Percentiles rank a stretch among this genome's conserved stretches.
These are phyloP conservation scores for Stegodyphus dumicola DNA, from an alignment of 1,140 invertebrate genomes.

Conservation along the genomic window DNA sequence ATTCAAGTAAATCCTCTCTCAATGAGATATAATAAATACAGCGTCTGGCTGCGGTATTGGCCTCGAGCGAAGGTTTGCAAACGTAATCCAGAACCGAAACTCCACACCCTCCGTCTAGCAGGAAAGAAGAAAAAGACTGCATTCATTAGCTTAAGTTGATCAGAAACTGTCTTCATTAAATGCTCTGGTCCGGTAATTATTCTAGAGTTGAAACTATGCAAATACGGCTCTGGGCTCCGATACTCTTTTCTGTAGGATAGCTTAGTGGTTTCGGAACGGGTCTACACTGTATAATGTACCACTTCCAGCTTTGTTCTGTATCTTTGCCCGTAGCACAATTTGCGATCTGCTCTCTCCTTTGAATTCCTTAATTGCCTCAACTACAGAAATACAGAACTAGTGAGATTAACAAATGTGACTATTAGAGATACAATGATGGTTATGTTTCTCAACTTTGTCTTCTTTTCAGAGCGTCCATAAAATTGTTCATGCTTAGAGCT, in stretches of 20 bases:
- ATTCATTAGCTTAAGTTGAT: slow-evolving; percentile 62
- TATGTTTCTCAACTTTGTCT: too few species aligned
- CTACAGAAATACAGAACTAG: too few species aligned
- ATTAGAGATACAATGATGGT: too few species aligned
- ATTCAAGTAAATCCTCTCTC: slow-evolving; percentile 50
- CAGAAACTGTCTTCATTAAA: slow-evolving; percentile 61
- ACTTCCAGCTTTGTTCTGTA: too few species aligned
- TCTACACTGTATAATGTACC: too few species aligned
- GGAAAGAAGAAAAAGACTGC: slow-evolving; percentile 53
- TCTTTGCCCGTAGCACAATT: too few species aligned
- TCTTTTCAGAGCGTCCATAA: too few species aligned
- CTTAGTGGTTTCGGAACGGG: too few species aligned
- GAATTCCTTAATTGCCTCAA: too few species aligned
- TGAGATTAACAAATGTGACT: too few species aligned
- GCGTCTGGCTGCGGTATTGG: slow-evolving; percentile 17
- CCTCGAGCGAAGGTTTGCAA: slow-evolving; percentile 31
- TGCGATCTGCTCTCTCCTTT: too few species aligned
- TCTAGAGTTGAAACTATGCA: slow-evolving; percentile 48
- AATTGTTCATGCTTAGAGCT: too few species aligned
- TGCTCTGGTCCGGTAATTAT: slow-evolving; percentile 52
- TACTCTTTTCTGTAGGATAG: not conserved
- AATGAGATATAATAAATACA: slow-evolving; percentile 61
- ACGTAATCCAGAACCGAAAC: slow-evolving; percentile 36
- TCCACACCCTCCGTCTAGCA: slow-evolving; percentile 3
- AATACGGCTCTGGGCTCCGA: slow-evolving; percentile 29